Conservation (phyloP, 2,113 vertebrate species). For the Triplophysa siluroides region DNA sequence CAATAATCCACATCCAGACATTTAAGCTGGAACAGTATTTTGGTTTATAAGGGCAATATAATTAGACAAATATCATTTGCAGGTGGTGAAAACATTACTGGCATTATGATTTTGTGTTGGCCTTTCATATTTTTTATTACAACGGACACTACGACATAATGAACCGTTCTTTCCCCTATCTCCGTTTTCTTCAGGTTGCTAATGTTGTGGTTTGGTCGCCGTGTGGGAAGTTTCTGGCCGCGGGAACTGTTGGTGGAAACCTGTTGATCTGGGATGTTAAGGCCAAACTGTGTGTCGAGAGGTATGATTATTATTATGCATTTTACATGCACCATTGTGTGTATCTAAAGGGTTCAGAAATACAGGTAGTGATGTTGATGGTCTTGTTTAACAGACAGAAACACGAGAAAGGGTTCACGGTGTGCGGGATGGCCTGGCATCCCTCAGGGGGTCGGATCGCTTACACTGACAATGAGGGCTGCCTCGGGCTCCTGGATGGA, state of each 20-base stretch:
- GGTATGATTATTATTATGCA: slow-evolving; percentile 69
- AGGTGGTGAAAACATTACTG: background rate
- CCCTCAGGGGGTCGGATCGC: slow-evolving; percentile 80
- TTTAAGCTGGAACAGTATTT: background rate
- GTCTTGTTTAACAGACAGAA: slow-evolving; percentile 78
- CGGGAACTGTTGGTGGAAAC: slow-evolving; percentile 81
- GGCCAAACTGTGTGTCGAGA: slow-evolving; percentile 84
- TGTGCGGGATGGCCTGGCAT: slow-evolving; percentile 91
- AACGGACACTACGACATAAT: background rate
- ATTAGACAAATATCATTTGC: background rate
- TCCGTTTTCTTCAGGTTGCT: slow-evolving; percentile 73
- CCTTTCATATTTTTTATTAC: background rate
- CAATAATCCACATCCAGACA: background rate
- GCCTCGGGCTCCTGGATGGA: slow-evolving; percentile 86
- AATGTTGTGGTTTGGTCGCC: slow-evolving; percentile 92
- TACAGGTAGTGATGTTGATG: slow-evolving; percentile 1
- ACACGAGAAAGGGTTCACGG: slow-evolving; percentile 88
- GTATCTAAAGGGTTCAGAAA: too few species aligned
- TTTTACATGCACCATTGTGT: background rate
- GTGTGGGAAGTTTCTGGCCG: slow-evolving; percentile 85
- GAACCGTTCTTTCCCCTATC: slow-evolving; percentile 5
- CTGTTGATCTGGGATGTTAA: slow-evolving; percentile 85
- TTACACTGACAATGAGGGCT: slow-evolving; percentile 92
- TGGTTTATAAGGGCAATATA: background rate
- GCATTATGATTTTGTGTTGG: background rate